Evolutionary conservation across 1,140 invertebrate genomes (phyloP).

Genomic region (Panonychus citri): DNA sequence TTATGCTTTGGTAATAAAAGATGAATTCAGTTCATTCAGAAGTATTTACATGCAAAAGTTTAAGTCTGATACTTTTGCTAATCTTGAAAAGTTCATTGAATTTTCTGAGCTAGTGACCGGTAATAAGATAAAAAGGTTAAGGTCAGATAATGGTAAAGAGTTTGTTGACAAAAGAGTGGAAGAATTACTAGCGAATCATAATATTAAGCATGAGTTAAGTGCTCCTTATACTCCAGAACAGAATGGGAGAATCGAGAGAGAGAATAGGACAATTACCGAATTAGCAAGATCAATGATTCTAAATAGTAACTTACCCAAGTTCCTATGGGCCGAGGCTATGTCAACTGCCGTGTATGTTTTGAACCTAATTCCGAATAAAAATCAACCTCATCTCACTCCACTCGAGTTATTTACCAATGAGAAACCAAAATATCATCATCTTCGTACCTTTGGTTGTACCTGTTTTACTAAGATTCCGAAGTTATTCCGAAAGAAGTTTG

Average conservation of each 20-base stretch:
- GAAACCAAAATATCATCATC: slow-evolving; percentile 9
- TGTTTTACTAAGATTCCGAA: slow-evolving; percentile 4
- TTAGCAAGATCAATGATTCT: slow-evolving; percentile 8
- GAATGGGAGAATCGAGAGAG: slow-evolving; percentile 23
- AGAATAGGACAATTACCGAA: slow-evolving; percentile 21
- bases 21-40: slow-evolving; percentile 22
- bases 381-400: slow-evolving; percentile 6
- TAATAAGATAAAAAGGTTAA: slow-evolving; percentile 1
- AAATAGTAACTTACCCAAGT: slow-evolving; percentile 8
- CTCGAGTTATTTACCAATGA: slow-evolving; percentile 7
- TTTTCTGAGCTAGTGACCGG: neutral
- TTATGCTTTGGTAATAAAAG: slow-evolving; percentile 23
- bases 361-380: slow-evolving; percentile 5
- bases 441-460: neutral
- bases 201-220: slow-evolving; percentile 18
- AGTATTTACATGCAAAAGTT: slow-evolving; percentile 21
- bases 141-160: slow-evolving; percentile 8
- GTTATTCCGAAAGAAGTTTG: slow-evolving; percentile 6
- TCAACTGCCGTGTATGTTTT: slow-evolving; percentile 12
- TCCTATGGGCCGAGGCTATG: slow-evolving; percentile 16
- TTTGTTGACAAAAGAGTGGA: slow-evolving; percentile 3
- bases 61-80: slow-evolving; percentile 20
- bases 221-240: slow-evolving; percentile 21
- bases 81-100: slow-evolving; percentile 13
- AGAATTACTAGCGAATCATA: neutral